Base-by-base conservation (phyloP, 2,888 invertebrate genomes). In the Meteorus colon region DNA sequence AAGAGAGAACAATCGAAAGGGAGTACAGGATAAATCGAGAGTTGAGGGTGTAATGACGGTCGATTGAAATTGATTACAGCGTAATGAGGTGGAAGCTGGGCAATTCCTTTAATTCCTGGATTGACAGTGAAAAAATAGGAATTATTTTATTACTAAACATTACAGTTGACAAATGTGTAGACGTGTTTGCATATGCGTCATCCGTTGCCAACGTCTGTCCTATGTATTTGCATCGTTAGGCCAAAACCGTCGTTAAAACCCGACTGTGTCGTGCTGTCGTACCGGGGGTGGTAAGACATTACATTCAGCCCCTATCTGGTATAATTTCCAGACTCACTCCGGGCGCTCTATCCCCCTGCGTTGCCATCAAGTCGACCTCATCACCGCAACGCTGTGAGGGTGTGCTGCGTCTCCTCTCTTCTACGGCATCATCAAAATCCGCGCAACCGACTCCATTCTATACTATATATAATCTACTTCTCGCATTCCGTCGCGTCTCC, bases 221-320 rank as follows among this genome's bases (percentile, higher is more conserved):
- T 76, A 78, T 77, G 81, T 84, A 84, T 84, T 87, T 82, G 85
- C 84, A 82, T 85, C 87, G 86, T 88, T 88, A 88, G 87, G 85
- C 84, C 82, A 83, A 86, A 86, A 85, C 85, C 87, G 75, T 80
- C 77, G 84, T 79, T 82, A 84, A 84, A 84, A 86, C 84, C 86
- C 80, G 81, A 81, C 80, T 78, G 80, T 80, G 83, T 79, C 76
- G 80, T 78, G 79, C 78, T 82, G 85, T 82, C 82, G 80, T 77
- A 80, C 71, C 81, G 80, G 79, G 77, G 80, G 78, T 63, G 76
- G 81, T 76, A 81, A 84, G 84, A 85, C 81, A 80, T 84, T 81
- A 83, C 81, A 82, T 81, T 75, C 76, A 77, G 78, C 80, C 81
- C 83, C 81, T 83, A 84, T 83, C 82, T 80, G 80, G 82, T 86